These are phyloP conservation scores for Nesospiza acunhae DNA, from an alignment of 2,113 vertebrate genomes.

Conservation along the genomic window DNA sequence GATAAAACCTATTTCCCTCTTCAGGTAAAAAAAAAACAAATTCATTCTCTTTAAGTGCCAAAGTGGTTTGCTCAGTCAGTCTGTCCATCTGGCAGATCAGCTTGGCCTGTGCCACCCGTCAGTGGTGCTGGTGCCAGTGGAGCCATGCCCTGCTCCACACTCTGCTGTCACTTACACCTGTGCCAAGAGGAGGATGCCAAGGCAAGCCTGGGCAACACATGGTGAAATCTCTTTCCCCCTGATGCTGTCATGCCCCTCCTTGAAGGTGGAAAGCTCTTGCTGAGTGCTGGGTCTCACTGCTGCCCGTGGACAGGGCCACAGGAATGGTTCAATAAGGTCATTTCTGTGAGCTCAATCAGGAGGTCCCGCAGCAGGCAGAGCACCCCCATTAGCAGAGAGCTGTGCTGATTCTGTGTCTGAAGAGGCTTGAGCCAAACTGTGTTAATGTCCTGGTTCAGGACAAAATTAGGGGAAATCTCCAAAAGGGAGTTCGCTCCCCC, in stretches of 20 bases:
- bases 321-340: background rate
- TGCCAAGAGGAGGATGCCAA: background rate
- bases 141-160: accelerated
- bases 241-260: background rate
- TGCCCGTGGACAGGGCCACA: accelerated
- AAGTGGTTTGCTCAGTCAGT: background rate
- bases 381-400: background rate
- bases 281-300: accelerated
- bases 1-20: conserved; percentile 20
- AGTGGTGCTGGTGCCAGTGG: background rate
- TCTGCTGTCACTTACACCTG: background rate
- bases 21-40: background rate
- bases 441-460: no score
- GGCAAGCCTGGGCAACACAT: background rate
- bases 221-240: background rate
- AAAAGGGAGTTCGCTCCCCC: no score
- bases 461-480: no score
- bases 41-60: background rate
- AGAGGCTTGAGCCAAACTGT: background rate
- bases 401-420: background rate
- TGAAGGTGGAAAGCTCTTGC: accelerated
- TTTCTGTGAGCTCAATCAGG: background rate
- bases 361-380: background rate
- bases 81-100: background rate
- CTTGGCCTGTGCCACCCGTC: background rate